Conservation (phyloP, 2,888 invertebrate genomes). For the Blera fallax region DNA sequence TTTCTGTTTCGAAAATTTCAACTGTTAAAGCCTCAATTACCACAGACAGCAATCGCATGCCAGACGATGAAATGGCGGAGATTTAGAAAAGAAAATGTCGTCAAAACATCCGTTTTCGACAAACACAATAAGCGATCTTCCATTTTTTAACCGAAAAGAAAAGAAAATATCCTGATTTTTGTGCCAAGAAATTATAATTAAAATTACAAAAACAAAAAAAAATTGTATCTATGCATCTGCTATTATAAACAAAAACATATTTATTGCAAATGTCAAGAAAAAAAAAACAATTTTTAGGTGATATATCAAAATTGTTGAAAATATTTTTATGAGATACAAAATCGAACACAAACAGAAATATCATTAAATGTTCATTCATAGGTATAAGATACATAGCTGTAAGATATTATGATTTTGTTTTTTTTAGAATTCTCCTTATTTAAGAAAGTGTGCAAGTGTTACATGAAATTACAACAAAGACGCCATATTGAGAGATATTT, state of each 20-base stretch:
- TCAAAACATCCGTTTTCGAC: conserved; percentile 1
- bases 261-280: conserved; percentile 40
- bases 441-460: conserved; percentile 10
- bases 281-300: conserved; percentile 24
- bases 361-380: conserved; percentile 13
- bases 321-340: conserved; percentile 29
- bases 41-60: conserved; percentile 49
- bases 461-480: background rate
- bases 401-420: background rate
- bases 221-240: conserved; percentile 13
- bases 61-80: conserved; percentile 76
- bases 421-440: background rate
- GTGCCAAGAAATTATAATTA: conserved; percentile 50
- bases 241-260: conserved; percentile 26
- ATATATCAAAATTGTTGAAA: conserved; percentile 53
- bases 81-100: conserved; percentile 70
- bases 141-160: conserved; percentile 55
- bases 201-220: background rate
- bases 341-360: conserved; percentile 10
- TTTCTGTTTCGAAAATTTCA: conserved; percentile 80
- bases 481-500: conserved; percentile 22
- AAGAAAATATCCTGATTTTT: conserved; percentile 53
- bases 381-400: background rate
- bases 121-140: conserved; percentile 65
- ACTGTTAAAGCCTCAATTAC: conserved; percentile 75